Base-by-base conservation (phyloP, 1,140 invertebrate genomes). In the Drosophila pachea region DNA sequence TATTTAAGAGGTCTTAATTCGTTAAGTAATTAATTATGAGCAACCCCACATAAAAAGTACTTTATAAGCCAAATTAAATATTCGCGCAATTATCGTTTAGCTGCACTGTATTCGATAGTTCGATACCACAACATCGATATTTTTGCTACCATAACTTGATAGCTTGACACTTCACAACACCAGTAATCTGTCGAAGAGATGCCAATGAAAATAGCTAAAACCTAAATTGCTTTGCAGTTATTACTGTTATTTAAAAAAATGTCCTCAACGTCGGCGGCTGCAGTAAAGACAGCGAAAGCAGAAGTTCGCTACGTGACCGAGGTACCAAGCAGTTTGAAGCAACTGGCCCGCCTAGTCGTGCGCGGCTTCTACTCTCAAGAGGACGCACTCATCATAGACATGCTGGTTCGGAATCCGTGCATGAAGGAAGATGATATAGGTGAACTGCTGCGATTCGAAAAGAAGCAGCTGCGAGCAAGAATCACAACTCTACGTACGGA, bases 351-450 rank as follows among this genome's bases (percentile, higher is more conserved):
- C 62, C 91, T 98, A 11, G 95, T 99, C 31, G 95, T 97, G 0
- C 90, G 97, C 76, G 97, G 96, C 29, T 99, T 99, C 90, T 98
- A 98, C 89, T 93, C 93, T 2, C 94, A 96, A 73, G 97, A 99
- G 91, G 97, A 98, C 92, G 93, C 95, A 2, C 92, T 99, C 2
- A 97, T 98, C 52, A 94, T 98, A 52, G 97, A 99, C 90, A 97
- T 98, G 95, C 91, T 99, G 9, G 96, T 98, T 33, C 91, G 97
- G 86, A 97, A 98, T 92, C 96, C 96, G 31, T 98, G 95, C 90
- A 97, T 99, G 95, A 98, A 98, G 91, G 98, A 99, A 91, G 97
- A 99, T 88, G 97, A 99, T 89, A 94, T 99, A 53, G 95, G 95
- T 79, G 97, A 98, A 89, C 90, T 99, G 36, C 88, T 99, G 8